A percentile compares a stretch with the other conserved stretches of the same genome.
Conservation (phyloP, 2,797 vertebrate species). For the Liasis olivaceus region DNA sequence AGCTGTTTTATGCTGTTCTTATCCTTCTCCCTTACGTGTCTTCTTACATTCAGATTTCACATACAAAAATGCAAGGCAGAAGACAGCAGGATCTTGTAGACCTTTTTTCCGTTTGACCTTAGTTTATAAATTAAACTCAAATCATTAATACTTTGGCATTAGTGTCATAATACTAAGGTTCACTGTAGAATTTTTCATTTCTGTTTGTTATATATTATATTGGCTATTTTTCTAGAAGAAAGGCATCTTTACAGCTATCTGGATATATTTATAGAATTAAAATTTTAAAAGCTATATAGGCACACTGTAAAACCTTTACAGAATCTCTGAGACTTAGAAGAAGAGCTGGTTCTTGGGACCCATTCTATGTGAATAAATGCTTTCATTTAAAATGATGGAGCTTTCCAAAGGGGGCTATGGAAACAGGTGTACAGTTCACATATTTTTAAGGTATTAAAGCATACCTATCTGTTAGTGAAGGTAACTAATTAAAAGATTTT, state of each 20-base stretch:
- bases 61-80: background rate
- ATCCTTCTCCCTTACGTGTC: background rate
- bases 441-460: constrained; percentile 56
- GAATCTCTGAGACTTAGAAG: constrained; percentile 40
- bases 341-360: constrained; percentile 41
- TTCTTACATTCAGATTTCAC: background rate
- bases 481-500: constrained; percentile 35
- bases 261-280: background rate
- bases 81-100: background rate
- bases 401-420: constrained; percentile 49
- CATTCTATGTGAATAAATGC: constrained; percentile 34
- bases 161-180: background rate
- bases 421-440: constrained; percentile 56
- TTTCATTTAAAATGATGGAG: constrained; percentile 58
- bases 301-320: constrained; percentile 44
- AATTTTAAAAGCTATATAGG: background rate
- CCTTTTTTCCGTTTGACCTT: background rate
- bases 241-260: background rate
- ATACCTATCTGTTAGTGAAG: constrained; percentile 58
- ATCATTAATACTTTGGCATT: background rate
- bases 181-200: background rate
- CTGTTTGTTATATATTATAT: background rate
- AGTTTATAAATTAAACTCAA: background rate
- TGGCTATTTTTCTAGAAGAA: background rate
- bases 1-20: background rate